Base-by-base conservation (phyloP, 2,113 vertebrate genomes). In the Mus spicilegus region DNA sequence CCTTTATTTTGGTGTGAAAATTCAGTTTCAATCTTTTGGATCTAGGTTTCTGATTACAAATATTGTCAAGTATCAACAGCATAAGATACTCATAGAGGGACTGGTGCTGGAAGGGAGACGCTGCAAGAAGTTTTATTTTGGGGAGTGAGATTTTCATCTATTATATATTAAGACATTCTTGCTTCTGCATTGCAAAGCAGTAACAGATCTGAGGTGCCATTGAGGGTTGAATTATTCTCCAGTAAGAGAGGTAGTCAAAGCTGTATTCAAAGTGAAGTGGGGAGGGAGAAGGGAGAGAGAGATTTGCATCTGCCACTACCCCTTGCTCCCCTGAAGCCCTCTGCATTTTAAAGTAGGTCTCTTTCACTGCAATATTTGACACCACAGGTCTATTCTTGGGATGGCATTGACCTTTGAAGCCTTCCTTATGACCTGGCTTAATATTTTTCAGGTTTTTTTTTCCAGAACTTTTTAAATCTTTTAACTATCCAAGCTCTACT, bases 401-500 rank as follows among this genome's bases (percentile, higher is more conserved):
- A 51, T 56, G 30, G 36, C 30, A 36, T 33, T 5, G 51, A 36
- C 51, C 19, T 56, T 54, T n/a, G 12, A 81, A 81, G 56, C 33
- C 51, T 81, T 81, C 51, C 33, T 33, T 56, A 54, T 12, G 51
- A n/a, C 19, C 19, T n/a, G 78, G 51, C 51, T 56, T 80, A 20
- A 22, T 56, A 54, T 36, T 54, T 56, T 81, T 81, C 16, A 80
- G 33, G 49, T 19, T 10, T n/a, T n/a, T n/a, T 56, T 81, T 80
- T 51, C 33, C 46, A 51, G 28, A 51, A 51, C 46, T 77, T 51
- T 51, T 77, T 14, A 51, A 51, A 77, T 77, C 46, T 77, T 77
- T 14, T 9, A 51, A 51, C 26, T 77, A 51, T 77, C 46, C 76
- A 51, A 77, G 46, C 94, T 97, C 96, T 49, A 63, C 94, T 91